Conservation (phyloP, 2,113 vertebrate species). For the Eleginops maclovinus region DNA sequence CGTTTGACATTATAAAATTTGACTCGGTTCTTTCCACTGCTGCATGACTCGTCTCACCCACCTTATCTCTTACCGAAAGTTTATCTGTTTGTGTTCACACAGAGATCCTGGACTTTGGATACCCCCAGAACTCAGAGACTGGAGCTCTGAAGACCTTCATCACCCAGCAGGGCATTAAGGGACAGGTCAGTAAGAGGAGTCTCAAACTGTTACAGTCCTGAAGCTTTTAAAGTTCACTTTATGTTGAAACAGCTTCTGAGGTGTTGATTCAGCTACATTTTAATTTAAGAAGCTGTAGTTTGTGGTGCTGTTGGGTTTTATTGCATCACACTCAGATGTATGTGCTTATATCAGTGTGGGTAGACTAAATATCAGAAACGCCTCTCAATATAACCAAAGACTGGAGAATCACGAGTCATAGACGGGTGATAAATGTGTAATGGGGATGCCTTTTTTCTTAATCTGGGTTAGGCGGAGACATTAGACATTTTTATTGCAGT, state of each 20-base stretch:
- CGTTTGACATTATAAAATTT: neutral
- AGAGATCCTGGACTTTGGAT: conserved; percentile 99
- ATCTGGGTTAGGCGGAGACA: neutral
- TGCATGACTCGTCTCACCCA: neutral
- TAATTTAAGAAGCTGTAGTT: neutral
- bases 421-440: neutral
- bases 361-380: neutral
- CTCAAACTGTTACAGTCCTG: neutral
- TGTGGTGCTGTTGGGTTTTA: neutral
- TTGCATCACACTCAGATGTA: neutral
- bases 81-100: conserved; percentile 52
- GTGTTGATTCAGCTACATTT: neutral
- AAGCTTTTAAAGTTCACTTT: neutral
- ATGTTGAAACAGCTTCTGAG: neutral
- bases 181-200: conserved; percentile 86
- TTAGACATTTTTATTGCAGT: neutral
- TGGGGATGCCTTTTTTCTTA: neutral
- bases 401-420: neutral
- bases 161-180: conserved; percentile 99
- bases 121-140: conserved; percentile 99
- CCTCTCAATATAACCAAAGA: neutral
- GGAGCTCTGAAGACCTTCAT: conserved; percentile 99
- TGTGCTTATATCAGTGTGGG: neutral
- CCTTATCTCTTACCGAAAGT: conserved; percentile 32
- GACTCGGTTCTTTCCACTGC: neutral